A percentile compares a stretch with the other conserved stretches of the same genome.
Conservation (phyloP, 2,888 invertebrate species). For the Venustoraphidia nigricollis region DNA sequence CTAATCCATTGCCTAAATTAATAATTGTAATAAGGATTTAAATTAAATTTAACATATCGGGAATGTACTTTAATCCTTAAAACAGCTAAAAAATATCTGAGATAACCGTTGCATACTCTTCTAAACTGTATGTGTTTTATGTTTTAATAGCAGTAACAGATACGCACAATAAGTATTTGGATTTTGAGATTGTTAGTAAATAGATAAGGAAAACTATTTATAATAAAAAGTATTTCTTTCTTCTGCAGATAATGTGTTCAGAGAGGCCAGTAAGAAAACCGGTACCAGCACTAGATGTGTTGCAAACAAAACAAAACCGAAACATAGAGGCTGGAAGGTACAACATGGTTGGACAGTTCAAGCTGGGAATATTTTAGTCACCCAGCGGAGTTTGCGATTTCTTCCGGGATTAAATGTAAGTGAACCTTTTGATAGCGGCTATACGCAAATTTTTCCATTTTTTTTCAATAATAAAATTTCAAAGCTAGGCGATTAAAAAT, state of each 20-base stretch:
- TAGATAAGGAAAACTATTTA: no score
- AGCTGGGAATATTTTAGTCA: constrained; percentile 49
- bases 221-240: no score
- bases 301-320: constrained; percentile 49
- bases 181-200: no score
- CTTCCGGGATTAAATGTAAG: constrained; percentile 68
- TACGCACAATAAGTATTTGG: no score
- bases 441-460: not conserved
- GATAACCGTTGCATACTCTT: no score
- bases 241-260: constrained; percentile 8
- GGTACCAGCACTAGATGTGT: constrained; percentile 55
- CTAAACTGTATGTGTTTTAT: no score
- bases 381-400: constrained; percentile 52
- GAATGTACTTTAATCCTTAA: no score
- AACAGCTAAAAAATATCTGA: no score
- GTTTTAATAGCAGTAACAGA: no score
- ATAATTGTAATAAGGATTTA: no score
- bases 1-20: no score
- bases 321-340: constrained; percentile 64
- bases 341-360: constrained; percentile 53
- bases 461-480: not conserved
- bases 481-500: not conserved
- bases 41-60: no score
- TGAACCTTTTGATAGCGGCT: constrained; percentile 5
- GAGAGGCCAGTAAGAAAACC: constrained; percentile 61